These are phyloP conservation scores for Meandrina meandrites DNA, from an alignment of 92 coral and sea anemone species.

Conservation along the genomic window DNA sequence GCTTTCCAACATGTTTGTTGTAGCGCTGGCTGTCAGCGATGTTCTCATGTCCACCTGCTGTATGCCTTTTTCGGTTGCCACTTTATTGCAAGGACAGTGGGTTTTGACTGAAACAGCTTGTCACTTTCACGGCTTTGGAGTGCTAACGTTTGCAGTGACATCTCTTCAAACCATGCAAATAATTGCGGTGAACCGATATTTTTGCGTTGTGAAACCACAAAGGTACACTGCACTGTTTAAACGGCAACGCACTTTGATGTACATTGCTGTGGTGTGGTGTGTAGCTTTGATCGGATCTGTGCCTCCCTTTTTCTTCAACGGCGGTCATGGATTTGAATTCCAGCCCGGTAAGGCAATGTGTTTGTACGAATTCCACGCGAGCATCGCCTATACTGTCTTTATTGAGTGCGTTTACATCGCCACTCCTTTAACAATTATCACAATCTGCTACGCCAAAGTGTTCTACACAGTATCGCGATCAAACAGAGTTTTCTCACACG, in stretches of 20 bases:
- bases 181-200: constrained; percentile 65
- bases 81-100: constrained; percentile 51
- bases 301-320: constrained; percentile 61
- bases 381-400: too few species aligned
- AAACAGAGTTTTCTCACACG: too few species aligned
- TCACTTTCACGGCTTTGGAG: constrained; percentile 57
- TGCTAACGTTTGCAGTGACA: constrained; percentile 53
- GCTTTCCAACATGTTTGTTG: constrained; percentile 58
- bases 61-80: constrained; percentile 63
- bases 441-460: too few species aligned
- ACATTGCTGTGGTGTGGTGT: constrained; percentile 38
- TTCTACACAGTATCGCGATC: too few species aligned
- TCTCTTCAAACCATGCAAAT: constrained; percentile 69
- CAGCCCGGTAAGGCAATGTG: too few species aligned
- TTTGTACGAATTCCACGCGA: too few species aligned
- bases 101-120: constrained; percentile 36
- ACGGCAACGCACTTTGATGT: constrained; percentile 28
- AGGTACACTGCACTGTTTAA: constrained; percentile 42
- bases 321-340: constrained; percentile 20
- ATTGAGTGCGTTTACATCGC: too few species aligned
- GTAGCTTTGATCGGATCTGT: constrained; percentile 52
- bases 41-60: constrained; percentile 60
- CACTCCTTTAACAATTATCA: too few species aligned
- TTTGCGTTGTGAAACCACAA: constrained; percentile 46
- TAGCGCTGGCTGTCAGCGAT: constrained; percentile 70